A percentile compares a stretch with the other conserved stretches of the same genome.
These are phyloP conservation scores for Eutrigla gurnardus DNA, from an alignment of 2,797 vertebrate species.

Conservation along the genomic window DNA sequence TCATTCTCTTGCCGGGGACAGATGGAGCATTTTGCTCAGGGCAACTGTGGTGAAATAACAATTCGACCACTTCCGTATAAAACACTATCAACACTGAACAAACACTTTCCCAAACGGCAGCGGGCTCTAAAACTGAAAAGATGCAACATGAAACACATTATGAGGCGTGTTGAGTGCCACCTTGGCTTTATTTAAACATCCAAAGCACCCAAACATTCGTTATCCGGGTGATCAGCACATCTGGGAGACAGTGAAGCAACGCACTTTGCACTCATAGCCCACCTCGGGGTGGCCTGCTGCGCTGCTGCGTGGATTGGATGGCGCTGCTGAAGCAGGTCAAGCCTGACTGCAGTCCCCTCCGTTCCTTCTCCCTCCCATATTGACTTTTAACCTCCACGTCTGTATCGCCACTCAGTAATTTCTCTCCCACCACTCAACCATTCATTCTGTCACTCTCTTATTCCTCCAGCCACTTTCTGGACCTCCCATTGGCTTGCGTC, in stretches of 20 bases:
- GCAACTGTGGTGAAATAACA: too few relatives aligned
- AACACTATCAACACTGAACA: too few relatives aligned
- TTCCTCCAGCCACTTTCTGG: slow-evolving; percentile 41
- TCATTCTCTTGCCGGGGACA: too few relatives aligned
- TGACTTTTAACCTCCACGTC: slow-evolving; percentile 30
- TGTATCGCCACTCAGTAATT: slow-evolving; percentile 12
- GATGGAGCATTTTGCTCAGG: too few relatives aligned
- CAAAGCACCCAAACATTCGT: not conserved
- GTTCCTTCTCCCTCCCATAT: slow-evolving; percentile 7
- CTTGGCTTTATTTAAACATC: not conserved
- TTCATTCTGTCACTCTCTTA: slow-evolving; percentile 52
- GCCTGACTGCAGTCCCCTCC: not conserved
- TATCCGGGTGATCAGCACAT: not conserved
- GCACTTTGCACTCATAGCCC: not conserved
- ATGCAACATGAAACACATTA: not conserved
- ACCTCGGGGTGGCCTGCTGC: not conserved
- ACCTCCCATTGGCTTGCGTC: slow-evolving; percentile 27
- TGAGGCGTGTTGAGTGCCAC: not conserved
- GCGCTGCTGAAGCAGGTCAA: slow-evolving; percentile 7
- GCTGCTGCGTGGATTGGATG: not conserved
- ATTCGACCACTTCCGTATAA: too few relatives aligned
- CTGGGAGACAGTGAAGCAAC: not conserved
- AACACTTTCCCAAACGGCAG: not conserved
- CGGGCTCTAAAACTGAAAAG: not conserved
- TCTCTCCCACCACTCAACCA: slow-evolving; percentile 26